Conservation (phyloP, 2,797 vertebrate genomes). For the Rhabdophis nuchalis region DNA sequence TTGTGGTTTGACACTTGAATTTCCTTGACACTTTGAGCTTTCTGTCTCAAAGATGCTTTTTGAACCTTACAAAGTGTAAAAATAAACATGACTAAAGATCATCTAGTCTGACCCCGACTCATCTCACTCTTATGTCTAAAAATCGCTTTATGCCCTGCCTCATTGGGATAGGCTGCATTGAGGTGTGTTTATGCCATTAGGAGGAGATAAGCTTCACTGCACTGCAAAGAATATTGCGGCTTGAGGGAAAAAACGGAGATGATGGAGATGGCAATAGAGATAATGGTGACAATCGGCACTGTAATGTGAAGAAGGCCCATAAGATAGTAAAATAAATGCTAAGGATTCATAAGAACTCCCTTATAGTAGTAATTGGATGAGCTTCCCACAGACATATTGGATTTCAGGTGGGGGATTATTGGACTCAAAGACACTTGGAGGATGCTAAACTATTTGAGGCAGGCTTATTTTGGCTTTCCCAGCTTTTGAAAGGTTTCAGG, state of each 20-base stretch:
- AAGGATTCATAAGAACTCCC: not conserved
- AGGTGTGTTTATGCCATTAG: not conserved
- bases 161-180: not conserved
- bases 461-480: not conserved
- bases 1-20: too few relatives aligned
- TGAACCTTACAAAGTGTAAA: too few relatives aligned
- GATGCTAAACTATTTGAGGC: not conserved
- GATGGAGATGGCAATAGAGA: not conserved
- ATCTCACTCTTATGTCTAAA: too few relatives aligned
- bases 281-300: not conserved
- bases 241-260: not conserved
- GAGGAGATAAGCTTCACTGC: not conserved
- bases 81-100: too few relatives aligned
- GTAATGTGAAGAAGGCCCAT: not conserved
- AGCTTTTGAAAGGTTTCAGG: not conserved
- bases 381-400: not conserved
- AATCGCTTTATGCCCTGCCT: too few relatives aligned
- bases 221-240: not conserved
- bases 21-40: too few relatives aligned
- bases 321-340: not conserved
- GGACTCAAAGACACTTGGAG: not conserved
- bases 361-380: not conserved
- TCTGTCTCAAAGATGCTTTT: too few relatives aligned
- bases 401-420: not conserved
- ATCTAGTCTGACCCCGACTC: too few relatives aligned